Base-by-base conservation (phyloP, 2,888 invertebrate species). In the Lasioglossum marginatum region DNA sequence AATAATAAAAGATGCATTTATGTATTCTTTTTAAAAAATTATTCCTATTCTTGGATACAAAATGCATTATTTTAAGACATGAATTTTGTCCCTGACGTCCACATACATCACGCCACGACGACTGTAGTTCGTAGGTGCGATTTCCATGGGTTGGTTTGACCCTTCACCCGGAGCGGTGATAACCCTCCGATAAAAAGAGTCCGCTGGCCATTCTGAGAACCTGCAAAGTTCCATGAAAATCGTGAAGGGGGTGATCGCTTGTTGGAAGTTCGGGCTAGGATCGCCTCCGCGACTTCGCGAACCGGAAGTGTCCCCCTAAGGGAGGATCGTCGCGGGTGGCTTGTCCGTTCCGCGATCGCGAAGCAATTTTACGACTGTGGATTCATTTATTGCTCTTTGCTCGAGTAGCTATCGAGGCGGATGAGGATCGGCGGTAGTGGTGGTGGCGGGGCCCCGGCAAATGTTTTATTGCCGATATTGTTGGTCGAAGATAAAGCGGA, bases 381-480 rank as follows among this genome's bases (percentile, higher is more conserved):
- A 87, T 88, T 87, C 88, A 82, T 87, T 88, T 88, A 88, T 87
- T 87, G 82, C 82, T 57, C 63, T 45, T 43, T 37, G 84, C 76
- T 77, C 84, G 82, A 88, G 85, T 80, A 68, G 84, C 87, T 70
- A 82, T 85, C 79, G 84, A 68, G 31, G 71, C 37, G 63, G 52
- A 68, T 34, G 40, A 40, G 40, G 37, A 23, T 40, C 23, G n/a
- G 75, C 71, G 68, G 4, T 1, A 10, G 34, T 37, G 68, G 23
- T 10, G 68, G 37, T 37, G 68, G 74, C 72, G 40, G 57, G 79
- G 19, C 40, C 23, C 75, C 27, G 82, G 79, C 27, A 70, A 79
- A 87, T 87, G 87, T 87, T 87, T 88, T 87, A 88, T 81, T 43
- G 87, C 23, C 77, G 87, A 87, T 88, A 85, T 85, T 81, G 82